phyloP scores from a whole-genome alignment of 2,888 invertebrate genomes.

The Acrocera orbiculus region DNA sequence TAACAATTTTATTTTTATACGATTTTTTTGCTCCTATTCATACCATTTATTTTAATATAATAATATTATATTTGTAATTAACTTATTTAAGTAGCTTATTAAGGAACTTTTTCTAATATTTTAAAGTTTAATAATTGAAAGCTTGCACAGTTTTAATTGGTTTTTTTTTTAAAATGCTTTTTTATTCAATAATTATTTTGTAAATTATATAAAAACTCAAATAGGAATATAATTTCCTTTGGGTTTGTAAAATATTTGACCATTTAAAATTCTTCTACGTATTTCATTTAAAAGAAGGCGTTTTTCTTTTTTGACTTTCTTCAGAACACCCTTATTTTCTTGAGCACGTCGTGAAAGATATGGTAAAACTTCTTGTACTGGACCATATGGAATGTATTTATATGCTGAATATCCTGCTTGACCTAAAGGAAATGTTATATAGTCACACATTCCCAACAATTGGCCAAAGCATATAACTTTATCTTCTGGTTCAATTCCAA shows the following conservation, averaged over 20 bases:
- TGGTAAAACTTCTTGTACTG: slow-evolving; percentile 92
- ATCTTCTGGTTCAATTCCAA: slow-evolving; percentile 77
- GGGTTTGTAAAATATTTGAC: slow-evolving; percentile 69
- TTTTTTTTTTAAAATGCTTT: too few relatives aligned
- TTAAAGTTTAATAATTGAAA: not conserved
- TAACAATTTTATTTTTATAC: too few relatives aligned
- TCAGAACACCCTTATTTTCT: slow-evolving; percentile 87
- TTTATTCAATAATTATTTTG: too few relatives aligned
- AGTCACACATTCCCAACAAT: slow-evolving; percentile 98
- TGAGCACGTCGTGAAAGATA: slow-evolving; percentile 92
- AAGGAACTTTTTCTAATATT: too few relatives aligned
- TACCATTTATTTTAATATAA: too few relatives aligned
- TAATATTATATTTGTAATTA: too few relatives aligned
- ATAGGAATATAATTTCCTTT: slow-evolving; percentile 76
- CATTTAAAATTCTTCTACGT: slow-evolving; percentile 49
- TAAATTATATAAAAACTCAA: too few relatives aligned
- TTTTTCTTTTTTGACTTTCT: slow-evolving; percentile 88
- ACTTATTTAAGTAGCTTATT: too few relatives aligned
- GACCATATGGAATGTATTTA: slow-evolving; percentile 98
- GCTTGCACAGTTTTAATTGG: not conserved
- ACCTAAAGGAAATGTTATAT: slow-evolving; percentile 92
- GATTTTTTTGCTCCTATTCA: too few relatives aligned
- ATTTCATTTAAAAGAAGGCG: slow-evolving; percentile 62
- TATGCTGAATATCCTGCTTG: slow-evolving; percentile 99
- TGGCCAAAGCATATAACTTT: slow-evolving; percentile 98